Evolutionary conservation across 2,113 vertebrate species (phyloP), one percentile per base, ranked within the genome.

Genomic region (Ariopsis seemanni): DNA sequence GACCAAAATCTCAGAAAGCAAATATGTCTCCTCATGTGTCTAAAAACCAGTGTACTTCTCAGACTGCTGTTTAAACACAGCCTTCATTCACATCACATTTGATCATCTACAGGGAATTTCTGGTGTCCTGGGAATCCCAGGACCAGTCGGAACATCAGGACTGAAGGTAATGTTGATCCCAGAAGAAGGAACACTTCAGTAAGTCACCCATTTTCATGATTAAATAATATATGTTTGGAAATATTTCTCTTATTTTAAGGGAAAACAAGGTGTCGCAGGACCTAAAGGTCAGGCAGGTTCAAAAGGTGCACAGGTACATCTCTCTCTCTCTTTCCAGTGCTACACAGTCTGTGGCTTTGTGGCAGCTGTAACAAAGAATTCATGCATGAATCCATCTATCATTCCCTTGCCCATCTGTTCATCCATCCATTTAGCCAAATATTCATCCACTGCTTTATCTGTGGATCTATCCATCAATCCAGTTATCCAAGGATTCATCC

Each of bases 221-320:
- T 18, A 4, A 30, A 30, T 79, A 15, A 57, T 53, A 27, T 1
- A 30, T 30, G 30, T 25, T 17, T 30, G 7, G 0, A 15, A 11
- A 52, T 27, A 8, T 10, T 87, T 69, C 62, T 27, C 18, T 55
- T 57, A n/a, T 30, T 86, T 30, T 1, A 42, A 96, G 95, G 95
- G 94, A 0, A 92, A 91, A 85, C 88, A 86, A 85, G 95, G 94
- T n/a, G 87, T 86, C 72, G 74, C 74, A 57, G 95, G 95, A 4
- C 42, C 84, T 2, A 92, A 91, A 88, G 94, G 95, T 30, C 89
- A 14, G 20, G 72, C 6, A 10, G 95, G 95, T 62, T 87, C 42
- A 69, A 92, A 93, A 91, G 95, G 95, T 81, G 91, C 90, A 57
- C 91, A 92, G 90, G 95, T 94, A 81, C 20, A 34, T 0, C 9